Base-by-base conservation (phyloP, 2,797 vertebrate species). In the Staurois parvus region DNA sequence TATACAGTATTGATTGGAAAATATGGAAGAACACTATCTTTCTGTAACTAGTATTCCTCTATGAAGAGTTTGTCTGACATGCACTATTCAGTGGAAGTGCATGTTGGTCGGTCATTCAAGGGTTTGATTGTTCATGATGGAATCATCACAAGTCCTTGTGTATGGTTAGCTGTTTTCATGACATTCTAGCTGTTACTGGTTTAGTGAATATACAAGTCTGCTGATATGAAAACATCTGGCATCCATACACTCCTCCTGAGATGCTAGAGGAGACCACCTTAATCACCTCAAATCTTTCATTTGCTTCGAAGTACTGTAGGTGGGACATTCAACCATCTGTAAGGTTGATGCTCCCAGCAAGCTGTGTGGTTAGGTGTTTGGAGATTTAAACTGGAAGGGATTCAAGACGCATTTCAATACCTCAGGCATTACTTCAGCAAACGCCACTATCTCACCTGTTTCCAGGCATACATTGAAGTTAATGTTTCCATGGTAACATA, bases 401-500 rank as follows among this genome's bases (percentile, higher is more conserved):
- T 81, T 62, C 30, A 81, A 34, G 30, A 70, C n/a, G 64, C 40
- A 32, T 76, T 24, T 81, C 73, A 62, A 45, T 67, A 81, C 78
- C 84, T 85, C 42, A 37, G 64, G 69, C 72, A 45, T 6, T 69
- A 76, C 56, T 79, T 74, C 77, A 72, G 17, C 29, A 85, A 79
- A 76, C 32, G 76, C 30, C 62, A 15, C n/a, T 19, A 32, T 81
- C 84, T 76, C 66, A 85, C 84, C 79, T 72, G 30, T 48, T 85
- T 80, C 78, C 40, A 52, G 68, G 59, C 69, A 67, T 45, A 85
- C 72, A 34, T 56, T 74, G 59, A 85, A 79, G 70, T 80, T 80
- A 85, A 72, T 17, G 40, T 85, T 85, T 80, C 84, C 84, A 85
- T 85, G 77, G 77, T 40, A 85, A 85, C 77, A 29, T 75, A 52